Evolutionary conservation across 2,888 invertebrate genomes (phyloP).

Genomic region (Cryptus viduatorius): DNA sequence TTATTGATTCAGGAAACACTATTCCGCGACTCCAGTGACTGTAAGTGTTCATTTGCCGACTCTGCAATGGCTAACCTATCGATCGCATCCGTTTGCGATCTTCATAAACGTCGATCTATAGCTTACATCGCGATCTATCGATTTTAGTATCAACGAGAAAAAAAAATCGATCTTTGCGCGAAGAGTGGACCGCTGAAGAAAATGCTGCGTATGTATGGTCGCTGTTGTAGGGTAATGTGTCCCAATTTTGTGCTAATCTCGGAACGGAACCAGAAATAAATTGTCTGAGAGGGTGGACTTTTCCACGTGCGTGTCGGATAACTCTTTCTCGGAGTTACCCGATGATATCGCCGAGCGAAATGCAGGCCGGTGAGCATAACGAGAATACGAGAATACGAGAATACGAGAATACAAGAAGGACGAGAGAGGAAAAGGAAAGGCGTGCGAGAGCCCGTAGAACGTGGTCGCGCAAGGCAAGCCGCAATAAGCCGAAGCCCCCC

Average conservation of each 20-base stretch:
- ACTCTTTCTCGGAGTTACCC: conserved; percentile 40
- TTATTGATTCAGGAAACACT: no score
- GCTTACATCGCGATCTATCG: no score
- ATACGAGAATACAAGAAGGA: conserved; percentile 21
- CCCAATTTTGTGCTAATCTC: conserved; percentile 66
- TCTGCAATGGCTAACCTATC: no score
- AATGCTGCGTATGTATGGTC: neutral
- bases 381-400: conserved; percentile 9
- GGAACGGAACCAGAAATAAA: conserved; percentile 62
- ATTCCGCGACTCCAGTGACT: no score
- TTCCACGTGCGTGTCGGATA: conserved; percentile 36
- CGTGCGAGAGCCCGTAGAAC: conserved; percentile 32
- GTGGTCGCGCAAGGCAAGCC: conserved; percentile 63
- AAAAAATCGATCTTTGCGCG: neutral
- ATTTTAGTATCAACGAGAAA: neutral
- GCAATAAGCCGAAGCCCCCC: conserved; percentile 75
- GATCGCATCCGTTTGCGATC: no score
- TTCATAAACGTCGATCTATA: no score
- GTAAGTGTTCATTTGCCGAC: no score
- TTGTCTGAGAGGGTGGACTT: conserved; percentile 49
- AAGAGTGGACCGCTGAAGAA: neutral
- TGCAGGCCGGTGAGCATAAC: conserved; percentile 36
- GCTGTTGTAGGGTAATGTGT: conserved; percentile 11
- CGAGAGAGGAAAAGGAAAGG: conserved; percentile 63
- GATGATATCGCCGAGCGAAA: conserved; percentile 43